Conservation (phyloP, 2,888 invertebrate species). For the Nomada lathburiana region DNA sequence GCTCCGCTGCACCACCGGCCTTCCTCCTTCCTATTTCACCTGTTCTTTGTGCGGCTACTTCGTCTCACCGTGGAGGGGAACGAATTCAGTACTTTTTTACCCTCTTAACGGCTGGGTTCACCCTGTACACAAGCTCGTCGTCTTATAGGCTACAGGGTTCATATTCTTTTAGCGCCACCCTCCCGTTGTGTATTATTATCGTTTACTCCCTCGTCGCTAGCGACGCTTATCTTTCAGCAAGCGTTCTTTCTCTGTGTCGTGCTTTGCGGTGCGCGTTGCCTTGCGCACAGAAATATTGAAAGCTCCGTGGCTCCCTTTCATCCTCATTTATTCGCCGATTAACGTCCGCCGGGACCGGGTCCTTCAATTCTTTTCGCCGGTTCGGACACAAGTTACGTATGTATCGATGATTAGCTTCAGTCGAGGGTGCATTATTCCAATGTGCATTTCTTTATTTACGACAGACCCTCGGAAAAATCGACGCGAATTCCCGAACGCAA, state of each 20-base stretch:
- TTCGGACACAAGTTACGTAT: neutral
- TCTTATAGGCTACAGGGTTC: conserved; percentile 56
- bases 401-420: neutral
- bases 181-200: conserved; percentile 49
- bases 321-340: conserved; percentile 10
- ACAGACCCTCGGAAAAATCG: too few relatives aligned
- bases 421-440: too few relatives aligned
- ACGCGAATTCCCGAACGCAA: neutral
- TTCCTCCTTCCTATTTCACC: conserved; percentile 13
- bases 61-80: conserved; percentile 15
- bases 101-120: conserved; percentile 55
- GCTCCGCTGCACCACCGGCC: conserved; percentile 36
- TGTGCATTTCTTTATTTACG: too few relatives aligned
- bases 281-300: conserved; percentile 36
- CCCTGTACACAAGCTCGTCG: conserved; percentile 43
- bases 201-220: conserved; percentile 47
- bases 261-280: neutral
- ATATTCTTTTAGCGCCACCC: conserved; percentile 58
- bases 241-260: neutral
- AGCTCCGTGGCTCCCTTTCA: conserved; percentile 8
- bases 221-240: conserved; percentile 34
- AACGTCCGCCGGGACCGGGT: neutral
- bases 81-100: conserved; percentile 25
- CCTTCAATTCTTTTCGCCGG: neutral
- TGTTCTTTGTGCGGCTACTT: conserved; percentile 23